A percentile compares a stretch with the other conserved stretches of the same genome.
Evolutionary conservation across 2,888 invertebrate species (phyloP).

Genomic region (Dryadula phaetusa): DNA sequence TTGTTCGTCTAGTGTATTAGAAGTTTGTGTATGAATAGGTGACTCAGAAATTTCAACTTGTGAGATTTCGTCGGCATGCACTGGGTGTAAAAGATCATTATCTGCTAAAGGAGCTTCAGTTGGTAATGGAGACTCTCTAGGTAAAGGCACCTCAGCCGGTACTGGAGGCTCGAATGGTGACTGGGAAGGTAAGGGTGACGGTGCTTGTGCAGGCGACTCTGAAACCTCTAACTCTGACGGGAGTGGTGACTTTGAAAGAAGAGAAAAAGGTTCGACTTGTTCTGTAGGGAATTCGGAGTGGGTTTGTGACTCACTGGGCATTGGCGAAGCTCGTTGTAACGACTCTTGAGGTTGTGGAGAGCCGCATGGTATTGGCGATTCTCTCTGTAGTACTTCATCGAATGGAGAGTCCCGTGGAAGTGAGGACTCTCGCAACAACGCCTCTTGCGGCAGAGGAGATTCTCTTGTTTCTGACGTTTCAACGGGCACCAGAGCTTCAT

Average conservation of each 20-base stretch:
- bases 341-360: slow-evolving; percentile 41
- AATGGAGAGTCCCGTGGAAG: slow-evolving; percentile 44
- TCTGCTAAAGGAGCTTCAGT: slow-evolving; percentile 44
- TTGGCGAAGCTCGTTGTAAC: slow-evolving; percentile 55
- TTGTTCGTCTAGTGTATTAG: slow-evolving; percentile 26
- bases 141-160: slow-evolving; percentile 49
- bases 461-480: slow-evolving; percentile 51
- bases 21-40: slow-evolving; percentile 37
- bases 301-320: slow-evolving; percentile 44
- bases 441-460: slow-evolving; percentile 50
- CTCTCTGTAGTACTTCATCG: slow-evolving; percentile 49
- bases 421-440: slow-evolving; percentile 48
- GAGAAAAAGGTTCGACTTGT: slow-evolving; percentile 44
- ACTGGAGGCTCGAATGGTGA: slow-evolving; percentile 45
- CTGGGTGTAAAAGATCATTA: slow-evolving; percentile 13
- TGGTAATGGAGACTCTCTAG: slow-evolving; percentile 48
- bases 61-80: slow-evolving; percentile 26
- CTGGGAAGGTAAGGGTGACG: slow-evolving; percentile 41
- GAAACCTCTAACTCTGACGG: slow-evolving; percentile 25
- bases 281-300: slow-evolving; percentile 51
- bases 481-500: slow-evolving; percentile 33
- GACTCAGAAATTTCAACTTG: slow-evolving; percentile 34
- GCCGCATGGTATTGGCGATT: slow-evolving; percentile 22
- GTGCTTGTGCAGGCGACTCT: slow-evolving; percentile 42
- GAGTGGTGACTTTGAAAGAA: slow-evolving; percentile 49